Conservation (phyloP, 2,113 vertebrate species). For the Pedionomus torquatus region DNA sequence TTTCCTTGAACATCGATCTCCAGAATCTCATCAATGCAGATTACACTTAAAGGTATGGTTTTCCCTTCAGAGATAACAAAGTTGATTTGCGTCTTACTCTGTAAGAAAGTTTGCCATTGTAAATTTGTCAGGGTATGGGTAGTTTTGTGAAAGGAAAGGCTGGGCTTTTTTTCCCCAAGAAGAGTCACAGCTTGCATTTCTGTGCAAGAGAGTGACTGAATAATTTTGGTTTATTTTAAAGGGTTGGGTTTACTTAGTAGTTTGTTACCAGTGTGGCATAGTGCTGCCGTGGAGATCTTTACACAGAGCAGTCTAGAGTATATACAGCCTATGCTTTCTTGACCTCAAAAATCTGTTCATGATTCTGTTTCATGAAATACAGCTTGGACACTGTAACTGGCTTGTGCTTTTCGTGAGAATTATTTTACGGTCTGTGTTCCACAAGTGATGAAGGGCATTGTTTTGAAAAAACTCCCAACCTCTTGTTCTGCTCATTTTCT, state of each 20-base stretch:
- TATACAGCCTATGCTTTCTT: not conserved
- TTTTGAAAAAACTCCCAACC: not conserved
- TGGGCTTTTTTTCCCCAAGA: not conserved
- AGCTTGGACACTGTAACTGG: not conserved
- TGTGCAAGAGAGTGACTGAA: not conserved
- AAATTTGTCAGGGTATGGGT: not conserved
- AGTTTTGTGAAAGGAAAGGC: not conserved
- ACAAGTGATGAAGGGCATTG: not conserved
- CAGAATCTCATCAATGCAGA: not conserved
- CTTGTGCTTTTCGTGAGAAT: not conserved
- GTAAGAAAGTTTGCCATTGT: not conserved
- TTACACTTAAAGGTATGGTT: not conserved
- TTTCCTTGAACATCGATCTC: accelerated
- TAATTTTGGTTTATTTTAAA: not conserved
- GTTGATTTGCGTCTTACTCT: not conserved
- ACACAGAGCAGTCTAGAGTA: not conserved
- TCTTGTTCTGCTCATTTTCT: not conserved
- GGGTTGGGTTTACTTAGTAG: not conserved
- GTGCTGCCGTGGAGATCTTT: not conserved
- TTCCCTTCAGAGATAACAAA: not conserved
- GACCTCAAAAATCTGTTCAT: not conserved
- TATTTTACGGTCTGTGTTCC: not conserved
- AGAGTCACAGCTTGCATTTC: not conserved
- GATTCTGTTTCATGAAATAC: not conserved
- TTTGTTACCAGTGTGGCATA: not conserved